These are phyloP conservation scores for Protodeltote pygarga DNA, from an alignment of 2,888 invertebrate species.

Conservation along the genomic window DNA sequence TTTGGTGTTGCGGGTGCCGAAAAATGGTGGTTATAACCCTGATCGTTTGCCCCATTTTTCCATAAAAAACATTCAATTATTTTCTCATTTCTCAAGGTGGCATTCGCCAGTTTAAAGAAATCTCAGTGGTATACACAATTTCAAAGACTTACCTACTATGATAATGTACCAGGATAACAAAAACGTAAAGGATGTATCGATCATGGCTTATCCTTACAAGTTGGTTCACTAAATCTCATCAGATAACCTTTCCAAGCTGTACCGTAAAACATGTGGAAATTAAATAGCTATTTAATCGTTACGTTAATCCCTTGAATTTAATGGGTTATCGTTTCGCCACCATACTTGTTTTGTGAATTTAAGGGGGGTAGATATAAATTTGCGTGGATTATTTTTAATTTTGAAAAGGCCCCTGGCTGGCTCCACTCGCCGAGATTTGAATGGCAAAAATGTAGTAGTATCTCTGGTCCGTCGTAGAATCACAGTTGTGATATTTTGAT, in stretches of 20 bases:
- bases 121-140: no score
- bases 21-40: no score
- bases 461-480: no score
- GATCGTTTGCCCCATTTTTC: no score
- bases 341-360: constrained; percentile 8
- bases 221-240: constrained; percentile 5
- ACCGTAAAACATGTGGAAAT: constrained; percentile 7
- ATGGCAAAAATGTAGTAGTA: background rate
- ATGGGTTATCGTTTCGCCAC: constrained; percentile 31
- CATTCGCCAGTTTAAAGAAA: no score
- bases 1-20: no score
- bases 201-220: constrained; percentile 22
- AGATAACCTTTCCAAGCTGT: constrained; percentile 12
- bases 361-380: constrained; percentile 16
- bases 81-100: no score
- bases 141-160: constrained; percentile 11
- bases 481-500: no score
- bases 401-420: no score
- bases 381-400: background rate
- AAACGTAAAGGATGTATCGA: constrained; percentile 24
- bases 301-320: constrained; percentile 27
- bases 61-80: no score
- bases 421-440: no score
- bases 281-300: constrained; percentile 34
- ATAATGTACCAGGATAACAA: constrained; percentile 34